Conservation (phyloP, 2,888 invertebrate species). For the Drepana falcataria region DNA sequence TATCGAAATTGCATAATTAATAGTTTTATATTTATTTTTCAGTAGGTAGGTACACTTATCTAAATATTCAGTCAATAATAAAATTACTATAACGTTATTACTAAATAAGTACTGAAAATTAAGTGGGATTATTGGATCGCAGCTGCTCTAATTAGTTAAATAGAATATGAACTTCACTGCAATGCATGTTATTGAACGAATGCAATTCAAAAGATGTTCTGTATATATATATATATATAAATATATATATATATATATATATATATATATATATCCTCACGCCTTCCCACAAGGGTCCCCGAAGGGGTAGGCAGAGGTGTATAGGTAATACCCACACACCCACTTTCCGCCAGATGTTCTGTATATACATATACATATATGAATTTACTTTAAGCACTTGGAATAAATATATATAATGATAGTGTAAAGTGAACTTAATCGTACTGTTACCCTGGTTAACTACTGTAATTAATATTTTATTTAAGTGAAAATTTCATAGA, state of each 20-base stretch:
- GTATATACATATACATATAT: neutral
- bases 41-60: conserved; percentile 54
- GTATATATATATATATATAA: conserved; percentile 11
- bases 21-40: conserved; percentile 40
- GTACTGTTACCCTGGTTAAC: conserved; percentile 56
- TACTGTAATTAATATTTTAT: conserved; percentile 33
- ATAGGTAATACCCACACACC: too few relatives aligned
- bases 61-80: conserved; percentile 65
- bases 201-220: too few relatives aligned
- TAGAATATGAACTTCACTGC: too few relatives aligned
- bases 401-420: conserved; percentile 30
- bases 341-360: too few relatives aligned
- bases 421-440: conserved; percentile 32
- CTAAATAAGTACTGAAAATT: conserved; percentile 43
- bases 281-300: too few relatives aligned
- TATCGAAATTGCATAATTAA: conserved; percentile 55
- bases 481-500: conserved; percentile 29
- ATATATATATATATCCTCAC: too few relatives aligned
- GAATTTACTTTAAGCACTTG: conserved; percentile 20
- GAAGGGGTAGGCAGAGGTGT: too few relatives aligned
- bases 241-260: too few relatives aligned
- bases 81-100: conserved; percentile 52
- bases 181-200: too few relatives aligned
- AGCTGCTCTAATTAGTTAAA: too few relatives aligned
- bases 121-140: neutral